These are phyloP conservation scores for Ips nitidus DNA, from an alignment of 1,140 invertebrate species.

Conservation along the genomic window DNA sequence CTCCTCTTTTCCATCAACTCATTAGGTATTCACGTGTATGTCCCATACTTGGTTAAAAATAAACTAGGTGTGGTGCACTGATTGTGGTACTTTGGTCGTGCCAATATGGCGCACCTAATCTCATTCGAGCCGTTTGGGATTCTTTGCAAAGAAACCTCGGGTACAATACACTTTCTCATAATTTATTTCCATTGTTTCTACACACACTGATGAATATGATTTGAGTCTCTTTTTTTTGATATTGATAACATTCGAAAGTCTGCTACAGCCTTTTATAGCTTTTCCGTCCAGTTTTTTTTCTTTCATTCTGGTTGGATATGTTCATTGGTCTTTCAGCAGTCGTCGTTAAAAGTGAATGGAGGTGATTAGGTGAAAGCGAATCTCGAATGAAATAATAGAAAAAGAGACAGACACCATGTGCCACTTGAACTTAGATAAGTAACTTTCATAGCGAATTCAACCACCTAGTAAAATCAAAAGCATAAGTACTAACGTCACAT, in stretches of 20 bases:
- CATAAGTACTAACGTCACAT: no score
- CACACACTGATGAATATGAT: neutral
- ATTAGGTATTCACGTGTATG: no score
- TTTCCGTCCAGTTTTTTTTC: no score
- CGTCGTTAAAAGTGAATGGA: neutral
- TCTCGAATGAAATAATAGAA: neutral
- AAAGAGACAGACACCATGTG: neutral
- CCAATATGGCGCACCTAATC: constrained; percentile 9
- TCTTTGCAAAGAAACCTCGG: neutral
- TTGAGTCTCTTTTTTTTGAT: neutral
- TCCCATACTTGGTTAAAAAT: no score
- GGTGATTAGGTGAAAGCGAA: neutral
- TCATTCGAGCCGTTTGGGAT: constrained; percentile 8
- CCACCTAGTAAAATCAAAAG: no score
- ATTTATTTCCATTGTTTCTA: constrained; percentile 6
- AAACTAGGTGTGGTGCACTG: neutral
- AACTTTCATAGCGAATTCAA: no score
- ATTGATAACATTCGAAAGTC: neutral
- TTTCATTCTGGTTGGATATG: no score
- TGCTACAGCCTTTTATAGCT: neutral
- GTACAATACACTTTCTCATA: constrained; percentile 16
- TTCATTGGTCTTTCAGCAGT: neutral
- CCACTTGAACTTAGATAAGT: no score
- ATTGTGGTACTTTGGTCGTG: neutral
- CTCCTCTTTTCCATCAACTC: no score